Conservation (phyloP, 2,797 vertebrate species). For the Betta splendens region DNA sequence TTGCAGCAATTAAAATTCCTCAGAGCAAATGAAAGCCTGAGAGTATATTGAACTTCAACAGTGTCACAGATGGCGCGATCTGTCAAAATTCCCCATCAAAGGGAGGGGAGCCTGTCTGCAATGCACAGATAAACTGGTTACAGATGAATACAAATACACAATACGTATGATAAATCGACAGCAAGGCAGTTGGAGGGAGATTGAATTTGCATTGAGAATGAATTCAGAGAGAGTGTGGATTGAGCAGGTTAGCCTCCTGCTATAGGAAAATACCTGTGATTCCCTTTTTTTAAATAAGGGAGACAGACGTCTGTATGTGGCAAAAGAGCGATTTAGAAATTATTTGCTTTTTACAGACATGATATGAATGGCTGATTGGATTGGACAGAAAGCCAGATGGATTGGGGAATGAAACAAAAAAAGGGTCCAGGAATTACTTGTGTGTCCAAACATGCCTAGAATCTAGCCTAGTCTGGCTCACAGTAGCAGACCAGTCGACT, state of each 20-base stretch:
- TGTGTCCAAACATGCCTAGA: no score
- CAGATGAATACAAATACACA: constrained; percentile 79
- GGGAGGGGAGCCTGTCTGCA: constrained; percentile 51
- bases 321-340: constrained; percentile 62
- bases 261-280: constrained; percentile 50
- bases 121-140: constrained; percentile 74
- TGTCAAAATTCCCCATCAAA: constrained; percentile 73
- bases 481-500: background rate
- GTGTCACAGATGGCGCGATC: constrained; percentile 75
- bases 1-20: constrained; percentile 76
- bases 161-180: constrained; percentile 72
- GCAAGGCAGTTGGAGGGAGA: constrained; percentile 62
- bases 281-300: constrained; percentile 52
- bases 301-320: constrained; percentile 23
- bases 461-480: constrained; percentile 4
- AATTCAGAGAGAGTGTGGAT: constrained; percentile 56
- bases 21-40: constrained; percentile 68
- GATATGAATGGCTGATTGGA: constrained; percentile 16
- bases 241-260: constrained; percentile 45
- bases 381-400: constrained; percentile 18
- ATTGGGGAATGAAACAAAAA: background rate
- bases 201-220: constrained; percentile 64
- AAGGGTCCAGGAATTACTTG: constrained; percentile 9
- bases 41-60: constrained; percentile 75
- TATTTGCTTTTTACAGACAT: constrained; percentile 56